Conservation (phyloP, 2,113 vertebrate genomes). For the Phrynocephalus versicolor region DNA sequence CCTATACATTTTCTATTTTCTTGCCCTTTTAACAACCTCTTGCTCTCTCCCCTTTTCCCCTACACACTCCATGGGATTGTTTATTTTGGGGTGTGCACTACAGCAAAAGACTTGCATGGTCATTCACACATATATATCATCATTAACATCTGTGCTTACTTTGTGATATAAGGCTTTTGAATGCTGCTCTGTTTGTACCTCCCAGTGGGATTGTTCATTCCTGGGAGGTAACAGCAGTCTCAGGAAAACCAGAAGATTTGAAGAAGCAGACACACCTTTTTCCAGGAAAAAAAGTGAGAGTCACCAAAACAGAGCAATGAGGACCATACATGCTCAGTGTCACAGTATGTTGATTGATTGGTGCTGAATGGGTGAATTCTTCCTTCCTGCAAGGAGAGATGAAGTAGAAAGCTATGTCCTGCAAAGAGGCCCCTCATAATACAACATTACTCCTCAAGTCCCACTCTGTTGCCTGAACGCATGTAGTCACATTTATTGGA, state of each 20-base stretch:
- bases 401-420: neutral
- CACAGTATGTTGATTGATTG: neutral
- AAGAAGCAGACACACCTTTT: neutral
- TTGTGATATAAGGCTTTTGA: neutral
- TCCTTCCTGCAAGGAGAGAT: neutral
- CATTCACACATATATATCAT: neutral
- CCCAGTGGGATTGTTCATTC: neutral
- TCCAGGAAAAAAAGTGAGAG: too few relatives aligned
- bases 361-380: neutral
- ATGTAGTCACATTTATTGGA: neutral
- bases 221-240: neutral
- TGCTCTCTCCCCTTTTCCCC: neutral
- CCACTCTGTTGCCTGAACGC: neutral
- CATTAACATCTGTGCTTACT: neutral
- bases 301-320: neutral
- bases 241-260: neutral
- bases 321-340: neutral
- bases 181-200: neutral
- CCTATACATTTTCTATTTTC: neutral
- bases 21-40: accelerated
- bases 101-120: neutral
- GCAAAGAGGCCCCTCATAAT: neutral
- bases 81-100: neutral
- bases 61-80: neutral
- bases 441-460: neutral